Base-by-base conservation (phyloP, 2,113 vertebrate species). In the Xerus inauris region DNA sequence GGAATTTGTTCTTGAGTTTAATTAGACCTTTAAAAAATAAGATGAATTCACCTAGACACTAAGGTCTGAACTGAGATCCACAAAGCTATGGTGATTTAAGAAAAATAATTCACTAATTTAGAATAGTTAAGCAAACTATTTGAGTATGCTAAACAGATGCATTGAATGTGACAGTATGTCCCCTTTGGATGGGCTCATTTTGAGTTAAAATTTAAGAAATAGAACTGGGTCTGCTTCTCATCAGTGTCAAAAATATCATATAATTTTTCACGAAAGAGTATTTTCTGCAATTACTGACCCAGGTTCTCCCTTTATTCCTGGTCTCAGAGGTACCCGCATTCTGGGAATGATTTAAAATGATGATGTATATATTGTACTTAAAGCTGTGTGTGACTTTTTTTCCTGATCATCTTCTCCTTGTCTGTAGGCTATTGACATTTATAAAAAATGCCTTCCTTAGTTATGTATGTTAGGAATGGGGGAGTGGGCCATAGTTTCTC, bases 91-190 rank as follows among this genome's bases (percentile, higher is more conserved):
- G 40, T 67, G 77, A 94, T 89, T 96, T 91, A 81, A 32, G 65
- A 54, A 93, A 91, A 97, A 90, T 88, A 96, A 96, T 91, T 95
- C 87, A 75, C 81, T 95, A 91, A 95, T 96, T 96, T 94, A 81
- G 77, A 94, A 80, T 71, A 87, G 71, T 73, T 96, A 95, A 83
- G 73, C 35, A 79, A 97, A 51, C 45, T 64, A 62, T 87, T 30
- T 75, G 38, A 57, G n/a, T 95, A 96, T 97, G 76, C 93, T 96
- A 96, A 97, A 81, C 94, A 97, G 95, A 97, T 72, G 30, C 81
- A 94, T 82, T 95, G 65, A 93, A 73, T 82, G 47, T 95, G 95
- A 87, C 94, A 93, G 71, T 77, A 6, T 87, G 59, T 94, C 65
- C 95, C 91, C 16, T 83, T 87, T 89, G 91, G 73, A 76, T 91